These are phyloP conservation scores for Oligia latruncula DNA, from an alignment of 2,888 invertebrate genomes.

Conservation along the genomic window DNA sequence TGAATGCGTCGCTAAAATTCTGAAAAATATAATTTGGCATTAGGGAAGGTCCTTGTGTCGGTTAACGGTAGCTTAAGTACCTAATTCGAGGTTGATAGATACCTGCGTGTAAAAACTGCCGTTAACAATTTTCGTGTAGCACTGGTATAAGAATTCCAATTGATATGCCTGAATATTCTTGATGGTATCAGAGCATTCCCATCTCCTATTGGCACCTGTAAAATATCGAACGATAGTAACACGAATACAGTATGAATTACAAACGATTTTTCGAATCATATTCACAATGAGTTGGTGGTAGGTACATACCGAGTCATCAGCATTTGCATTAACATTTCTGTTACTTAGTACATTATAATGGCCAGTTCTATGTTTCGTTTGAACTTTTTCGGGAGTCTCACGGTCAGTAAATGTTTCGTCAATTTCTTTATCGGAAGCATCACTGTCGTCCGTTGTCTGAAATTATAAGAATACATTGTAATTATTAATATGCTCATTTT, in stretches of 20 bases:
- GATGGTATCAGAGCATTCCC: constrained; percentile 73
- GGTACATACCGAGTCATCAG: constrained; percentile 57
- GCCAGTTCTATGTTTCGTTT: too few relatives aligned
- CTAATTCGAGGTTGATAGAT: not conserved
- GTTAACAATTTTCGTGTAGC: constrained; percentile 88
- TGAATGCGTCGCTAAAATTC: constrained; percentile 89
- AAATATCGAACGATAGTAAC: not conserved
- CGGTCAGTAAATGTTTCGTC: too few relatives aligned
- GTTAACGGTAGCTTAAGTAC: not conserved
- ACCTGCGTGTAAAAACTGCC: constrained; percentile 85
- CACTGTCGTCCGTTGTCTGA: constrained; percentile 36
- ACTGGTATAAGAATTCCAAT: constrained; percentile 87
- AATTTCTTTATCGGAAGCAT: not conserved
- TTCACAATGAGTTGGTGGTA: not conserved
- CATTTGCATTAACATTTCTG: constrained; percentile 49
- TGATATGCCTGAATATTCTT: constrained; percentile 79
- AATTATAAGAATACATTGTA: constrained; percentile 16
- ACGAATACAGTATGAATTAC: not conserved
- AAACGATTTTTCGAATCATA: not conserved
- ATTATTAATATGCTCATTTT: not conserved
- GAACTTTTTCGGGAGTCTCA: too few relatives aligned
- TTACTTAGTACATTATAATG: constrained; percentile 48
- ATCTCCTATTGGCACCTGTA: constrained; percentile 74
- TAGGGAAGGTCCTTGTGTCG: not conserved
- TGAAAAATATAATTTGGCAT: constrained; percentile 62